Base-by-base conservation (phyloP, 53 echinoderm and acorn worm genomes). In the Mesocentrotus franciscanus region DNA sequence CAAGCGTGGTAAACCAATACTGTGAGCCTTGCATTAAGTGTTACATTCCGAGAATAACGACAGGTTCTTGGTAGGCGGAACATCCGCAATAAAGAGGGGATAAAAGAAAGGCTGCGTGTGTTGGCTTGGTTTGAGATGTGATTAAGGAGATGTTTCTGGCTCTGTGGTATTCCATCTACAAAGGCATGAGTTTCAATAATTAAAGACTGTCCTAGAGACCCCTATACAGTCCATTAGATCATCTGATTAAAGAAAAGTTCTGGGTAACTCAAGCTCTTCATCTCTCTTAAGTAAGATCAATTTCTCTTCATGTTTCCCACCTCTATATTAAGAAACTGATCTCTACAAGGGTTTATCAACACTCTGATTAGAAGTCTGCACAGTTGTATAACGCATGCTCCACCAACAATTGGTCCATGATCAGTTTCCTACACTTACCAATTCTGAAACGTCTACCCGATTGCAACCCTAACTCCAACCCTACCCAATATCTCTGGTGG, bases 241-340 rank as follows among this genome's bases (percentile, higher is more conserved):
- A 87, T 87, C 27, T 87, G 87, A 87, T 87, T 27, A 87, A 27
- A 58, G 26, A 87, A 87, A 58, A n/a, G 58, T 57, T 58, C 58
- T 87, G 58, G 58, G 87, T 87, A 87, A 58, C 27, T 6, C 57
- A 58, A 59, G 56, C 58, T 27, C 87, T 87, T 58, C 87, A 57
- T 87, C 87, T 58, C 87, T 27, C 87, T 74, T 74, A 26, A n/a
- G n/a, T 92, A 20, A 87, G 85, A 49, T 95, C 39, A 55, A 61
- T 60, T 49, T 59, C 87, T 60, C 61, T 62, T 62, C 57, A 30
- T 60, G 95, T 58, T 95, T 62, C 17, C 27, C 64, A 60, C 83
- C 12, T 94, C 56, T 22, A 14, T 79, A 42, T 60, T 58, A 57
- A 87, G 87, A 58, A 87, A 87, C 56, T 58, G 3, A 58, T 57